Conservation (phyloP, 2,888 invertebrate genomes). For the Flexamia atlantica region DNA sequence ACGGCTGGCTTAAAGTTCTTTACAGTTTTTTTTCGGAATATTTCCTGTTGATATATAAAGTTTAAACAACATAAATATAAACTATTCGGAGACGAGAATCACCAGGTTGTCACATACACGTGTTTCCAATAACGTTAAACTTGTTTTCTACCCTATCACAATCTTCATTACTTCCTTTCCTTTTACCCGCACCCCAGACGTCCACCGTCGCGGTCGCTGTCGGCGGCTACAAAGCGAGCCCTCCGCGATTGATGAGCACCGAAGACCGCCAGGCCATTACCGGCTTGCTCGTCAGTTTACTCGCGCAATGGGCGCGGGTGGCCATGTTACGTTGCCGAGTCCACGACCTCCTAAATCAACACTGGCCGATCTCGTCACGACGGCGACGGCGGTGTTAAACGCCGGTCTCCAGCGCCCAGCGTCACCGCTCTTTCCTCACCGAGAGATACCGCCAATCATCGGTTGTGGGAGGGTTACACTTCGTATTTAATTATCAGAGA, state of each 20-base stretch:
- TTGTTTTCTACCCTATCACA: too few relatives aligned
- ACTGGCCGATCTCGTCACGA: constrained; percentile 32
- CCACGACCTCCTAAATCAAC: constrained; percentile 33
- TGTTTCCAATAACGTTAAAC: too few relatives aligned
- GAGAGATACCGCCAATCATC: not conserved
- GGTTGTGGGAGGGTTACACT: too few relatives aligned
- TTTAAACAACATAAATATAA: too few relatives aligned
- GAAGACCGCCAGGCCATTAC: not conserved
- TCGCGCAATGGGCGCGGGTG: constrained; percentile 8
- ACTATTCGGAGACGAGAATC: too few relatives aligned
- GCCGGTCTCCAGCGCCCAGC: not conserved
- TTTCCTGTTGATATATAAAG: too few relatives aligned
- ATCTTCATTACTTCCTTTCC: too few relatives aligned
- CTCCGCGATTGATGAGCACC: constrained; percentile 2
- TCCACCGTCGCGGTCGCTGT: not conserved
- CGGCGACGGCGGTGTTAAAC: not conserved
- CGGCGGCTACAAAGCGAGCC: not conserved
- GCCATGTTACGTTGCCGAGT: not conserved
- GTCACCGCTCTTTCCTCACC: constrained; percentile 26
- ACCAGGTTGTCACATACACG: too few relatives aligned
- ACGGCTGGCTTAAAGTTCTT: too few relatives aligned
- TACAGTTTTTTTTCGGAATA: too few relatives aligned
- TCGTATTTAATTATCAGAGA: too few relatives aligned
- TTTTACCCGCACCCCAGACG: too few relatives aligned
- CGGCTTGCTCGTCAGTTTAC: constrained; percentile 5